A percentile compares a stretch with the other conserved stretches of the same genome.
phyloP scores from a whole-genome alignment of 2,797 vertebrate genomes.

The Epinephelus coioides region DNA sequence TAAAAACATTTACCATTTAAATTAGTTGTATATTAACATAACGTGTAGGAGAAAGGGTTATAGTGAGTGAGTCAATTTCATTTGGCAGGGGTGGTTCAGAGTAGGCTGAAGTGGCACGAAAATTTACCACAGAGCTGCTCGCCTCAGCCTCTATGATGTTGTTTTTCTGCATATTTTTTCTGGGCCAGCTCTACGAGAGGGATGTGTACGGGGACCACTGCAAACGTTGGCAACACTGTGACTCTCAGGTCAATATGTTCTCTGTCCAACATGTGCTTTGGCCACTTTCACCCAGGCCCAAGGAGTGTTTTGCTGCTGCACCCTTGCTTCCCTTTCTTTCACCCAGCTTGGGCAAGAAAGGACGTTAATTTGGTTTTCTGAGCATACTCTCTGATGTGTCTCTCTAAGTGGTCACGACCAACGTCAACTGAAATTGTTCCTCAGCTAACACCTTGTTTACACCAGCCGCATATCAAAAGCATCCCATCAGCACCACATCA shows the following conservation, averaged over 20 bases:
- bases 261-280: constrained; percentile 2
- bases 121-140: background rate
- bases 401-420: background rate
- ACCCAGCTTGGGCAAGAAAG: background rate
- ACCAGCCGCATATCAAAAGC: constrained; percentile 18
- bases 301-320: background rate
- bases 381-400: background rate
- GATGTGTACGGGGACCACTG: background rate
- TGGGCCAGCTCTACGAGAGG: background rate
- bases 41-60: background rate
- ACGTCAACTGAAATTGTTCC: constrained; percentile 8
- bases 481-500: constrained; percentile 35
- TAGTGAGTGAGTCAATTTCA: background rate
- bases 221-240: background rate
- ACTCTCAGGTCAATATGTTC: background rate
- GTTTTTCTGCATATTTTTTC: constrained; percentile 11
- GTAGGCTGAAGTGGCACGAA: background rate
- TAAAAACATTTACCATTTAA: background rate
- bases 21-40: background rate
- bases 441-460: constrained; percentile 22
- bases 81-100: background rate
- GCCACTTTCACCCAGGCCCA: background rate
- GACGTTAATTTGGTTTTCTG: constrained; percentile 6
- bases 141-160: background rate
- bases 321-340: background rate